Evolutionary conservation across 1,140 invertebrate genomes (phyloP).

Genomic region (Macrobrachium nipponense): DNA sequence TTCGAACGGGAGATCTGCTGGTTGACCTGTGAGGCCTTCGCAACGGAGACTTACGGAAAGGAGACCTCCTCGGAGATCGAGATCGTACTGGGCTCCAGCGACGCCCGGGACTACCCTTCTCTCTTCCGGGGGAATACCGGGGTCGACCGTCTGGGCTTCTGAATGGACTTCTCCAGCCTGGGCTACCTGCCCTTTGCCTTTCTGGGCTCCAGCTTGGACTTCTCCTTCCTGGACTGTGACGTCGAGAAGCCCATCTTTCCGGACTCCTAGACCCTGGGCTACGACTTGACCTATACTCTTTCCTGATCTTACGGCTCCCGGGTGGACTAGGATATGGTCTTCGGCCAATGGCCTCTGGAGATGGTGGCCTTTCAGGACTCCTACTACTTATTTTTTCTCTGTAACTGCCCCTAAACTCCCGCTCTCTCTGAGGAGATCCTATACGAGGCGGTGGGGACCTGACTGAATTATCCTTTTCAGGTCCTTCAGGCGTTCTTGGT

Average conservation of each 20-base stretch:
- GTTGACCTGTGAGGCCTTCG: constrained; percentile 14
- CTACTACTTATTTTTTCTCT: constrained; percentile 15
- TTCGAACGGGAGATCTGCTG: constrained; percentile 27
- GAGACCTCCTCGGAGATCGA: background rate
- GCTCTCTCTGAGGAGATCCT: background rate
- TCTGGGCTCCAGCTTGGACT: constrained; percentile 37
- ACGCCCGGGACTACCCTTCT: constrained; percentile 17
- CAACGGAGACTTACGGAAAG: background rate
- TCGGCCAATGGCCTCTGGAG: constrained; percentile 4
- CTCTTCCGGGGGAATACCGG: constrained; percentile 28
- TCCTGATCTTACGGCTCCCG: constrained; percentile 1
- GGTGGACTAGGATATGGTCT: constrained; percentile 15
- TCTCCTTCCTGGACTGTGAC: constrained; percentile 30
- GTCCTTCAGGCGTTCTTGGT: constrained; percentile 35
- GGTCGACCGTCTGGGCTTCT: constrained; percentile 7
- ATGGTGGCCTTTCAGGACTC: constrained; percentile 20
- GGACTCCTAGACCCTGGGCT: constrained; percentile 39
- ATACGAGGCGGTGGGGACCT: background rate
- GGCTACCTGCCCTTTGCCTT: constrained; percentile 4
- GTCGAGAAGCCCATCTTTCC: background rate
- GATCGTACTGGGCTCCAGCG: constrained; percentile 37
- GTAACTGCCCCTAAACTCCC: constrained; percentile 4
- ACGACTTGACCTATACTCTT: constrained; percentile 25
- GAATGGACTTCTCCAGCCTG: constrained; percentile 46
- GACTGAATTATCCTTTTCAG: constrained; percentile 1